Conservation (phyloP, 2,113 vertebrate genomes). For the Bubalus kerabau region DNA sequence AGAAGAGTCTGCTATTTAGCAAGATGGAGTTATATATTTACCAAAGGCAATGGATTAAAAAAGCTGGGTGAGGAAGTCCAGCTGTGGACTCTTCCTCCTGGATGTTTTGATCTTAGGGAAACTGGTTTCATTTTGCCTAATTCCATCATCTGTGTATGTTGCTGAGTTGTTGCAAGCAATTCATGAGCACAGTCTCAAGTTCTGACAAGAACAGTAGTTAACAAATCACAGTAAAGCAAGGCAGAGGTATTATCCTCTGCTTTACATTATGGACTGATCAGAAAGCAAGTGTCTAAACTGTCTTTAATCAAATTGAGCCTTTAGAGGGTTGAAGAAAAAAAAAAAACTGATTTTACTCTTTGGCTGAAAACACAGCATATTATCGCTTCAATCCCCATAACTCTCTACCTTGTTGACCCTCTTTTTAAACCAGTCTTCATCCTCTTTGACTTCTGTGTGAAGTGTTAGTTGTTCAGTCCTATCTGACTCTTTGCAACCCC, state of each 20-base stretch:
- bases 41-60: not conserved
- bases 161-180: not conserved
- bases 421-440: not conserved
- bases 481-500: not conserved
- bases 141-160: too few relatives aligned
- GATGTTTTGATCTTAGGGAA: not conserved
- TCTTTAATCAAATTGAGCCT: not conserved
- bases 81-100: accelerated
- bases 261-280: not conserved
- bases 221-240: not conserved
- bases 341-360: not conserved
- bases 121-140: not conserved
- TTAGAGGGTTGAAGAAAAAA: not conserved
- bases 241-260: not conserved
- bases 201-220: not conserved
- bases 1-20: not conserved
- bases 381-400: not conserved
- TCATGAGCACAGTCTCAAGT: not conserved
- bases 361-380: not conserved
- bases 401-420: not conserved
- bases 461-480: not conserved
- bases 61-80: not conserved
- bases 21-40: not conserved
- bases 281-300: not conserved
- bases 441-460: not conserved